phyloP scores from a whole-genome alignment of 2,888 invertebrate species.

The Eilema sororculum region DNA sequence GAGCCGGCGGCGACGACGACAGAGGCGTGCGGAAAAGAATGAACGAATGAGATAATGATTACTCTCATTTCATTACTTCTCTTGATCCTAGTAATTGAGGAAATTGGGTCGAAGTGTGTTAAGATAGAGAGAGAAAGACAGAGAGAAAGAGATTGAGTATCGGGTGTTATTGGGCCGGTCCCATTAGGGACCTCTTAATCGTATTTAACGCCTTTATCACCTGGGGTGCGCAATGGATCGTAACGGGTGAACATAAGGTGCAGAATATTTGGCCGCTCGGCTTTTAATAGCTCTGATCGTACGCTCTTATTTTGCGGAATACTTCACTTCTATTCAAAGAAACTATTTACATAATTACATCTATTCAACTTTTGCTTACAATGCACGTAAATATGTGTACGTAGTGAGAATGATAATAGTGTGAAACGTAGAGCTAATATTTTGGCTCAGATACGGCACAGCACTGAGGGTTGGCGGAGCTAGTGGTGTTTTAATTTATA shows the following conservation, averaged over 20 bases:
- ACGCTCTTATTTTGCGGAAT: conserved; percentile 51
- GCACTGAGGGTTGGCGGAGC: conserved; percentile 53
- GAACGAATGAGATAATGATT: conserved; percentile 84
- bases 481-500: conserved; percentile 73
- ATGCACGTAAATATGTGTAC: conserved; percentile 43
- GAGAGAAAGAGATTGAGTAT: conserved; percentile 72
- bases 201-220: conserved; percentile 84
- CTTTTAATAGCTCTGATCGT: conserved; percentile 54
- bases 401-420: conserved; percentile 33
- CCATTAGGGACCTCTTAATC: conserved; percentile 81
- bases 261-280: conserved; percentile 51
- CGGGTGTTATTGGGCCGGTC: conserved; percentile 74
- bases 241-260: conserved; percentile 65
- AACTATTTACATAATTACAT: conserved; percentile 55
- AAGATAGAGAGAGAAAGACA: conserved; percentile 63
- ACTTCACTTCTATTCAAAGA: conserved; percentile 48
- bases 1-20: conserved; percentile 66
- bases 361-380: conserved; percentile 53
- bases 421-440: conserved; percentile 48
- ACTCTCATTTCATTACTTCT: conserved; percentile 85
- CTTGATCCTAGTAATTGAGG: conserved; percentile 85
- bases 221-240: conserved; percentile 80
- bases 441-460: conserved; percentile 49
- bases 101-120: conserved; percentile 83
- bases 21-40: conserved; percentile 73